Evolutionary conservation across 2,888 invertebrate species (phyloP).

Genomic region (Willowsia nigromaculata): DNA sequence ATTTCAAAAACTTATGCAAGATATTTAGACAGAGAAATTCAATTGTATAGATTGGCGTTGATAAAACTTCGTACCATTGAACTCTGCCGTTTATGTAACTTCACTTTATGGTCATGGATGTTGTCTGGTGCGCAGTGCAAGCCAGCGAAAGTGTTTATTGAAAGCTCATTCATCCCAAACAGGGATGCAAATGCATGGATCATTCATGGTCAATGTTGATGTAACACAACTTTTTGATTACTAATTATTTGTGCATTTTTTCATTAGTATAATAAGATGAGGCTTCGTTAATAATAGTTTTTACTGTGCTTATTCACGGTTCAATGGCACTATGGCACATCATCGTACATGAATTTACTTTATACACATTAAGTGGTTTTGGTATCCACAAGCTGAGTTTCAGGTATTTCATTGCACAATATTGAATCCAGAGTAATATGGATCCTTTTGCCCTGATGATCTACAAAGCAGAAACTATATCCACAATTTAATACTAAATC

Average conservation of each 20-base stretch:
- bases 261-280: too few relatives aligned
- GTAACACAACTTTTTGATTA: not conserved
- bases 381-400: too few relatives aligned
- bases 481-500: too few relatives aligned
- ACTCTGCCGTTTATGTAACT: constrained; percentile 13
- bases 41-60: not conserved
- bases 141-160: not conserved
- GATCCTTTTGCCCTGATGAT: too few relatives aligned
- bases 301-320: too few relatives aligned
- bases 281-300: too few relatives aligned
- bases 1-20: constrained; percentile 10
- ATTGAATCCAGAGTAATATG: too few relatives aligned
- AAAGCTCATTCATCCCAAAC: not conserved
- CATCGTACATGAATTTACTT: not conserved
- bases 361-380: too few relatives aligned
- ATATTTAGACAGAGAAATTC: not conserved
- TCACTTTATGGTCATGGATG: not conserved
- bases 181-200: not conserved
- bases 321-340: not conserved
- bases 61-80: constrained; percentile 17
- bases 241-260: not conserved
- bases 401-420: too few relatives aligned
- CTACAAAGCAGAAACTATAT: too few relatives aligned
- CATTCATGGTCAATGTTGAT: not conserved
- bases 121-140: not conserved